These are phyloP conservation scores for Thaumetopoea pityocampa DNA, from an alignment of 1,140 invertebrate genomes.

Conservation along the genomic window DNA sequence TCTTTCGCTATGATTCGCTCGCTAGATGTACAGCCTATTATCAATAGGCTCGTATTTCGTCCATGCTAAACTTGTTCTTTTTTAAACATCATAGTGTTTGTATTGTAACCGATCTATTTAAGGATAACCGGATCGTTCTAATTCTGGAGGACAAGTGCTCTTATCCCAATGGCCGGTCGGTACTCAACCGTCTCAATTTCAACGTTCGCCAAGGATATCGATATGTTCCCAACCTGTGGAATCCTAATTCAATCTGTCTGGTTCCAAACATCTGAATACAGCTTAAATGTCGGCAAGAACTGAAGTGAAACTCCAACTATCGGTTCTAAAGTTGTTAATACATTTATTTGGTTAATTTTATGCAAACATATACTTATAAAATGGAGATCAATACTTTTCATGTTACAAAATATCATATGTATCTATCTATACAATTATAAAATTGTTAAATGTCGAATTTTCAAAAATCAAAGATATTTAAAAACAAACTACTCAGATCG, in stretches of 20 bases:
- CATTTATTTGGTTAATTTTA: too few species aligned
- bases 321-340: too few species aligned
- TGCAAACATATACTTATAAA: too few species aligned
- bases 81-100: constrained; percentile 1
- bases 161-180: constrained; percentile 5
- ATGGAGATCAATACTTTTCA: too few species aligned
- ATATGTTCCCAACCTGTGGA: constrained; percentile 9
- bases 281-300: neutral
- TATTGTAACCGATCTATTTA: constrained; percentile 10
- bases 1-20: too few species aligned
- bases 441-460: too few species aligned
- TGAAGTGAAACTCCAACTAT: neutral
- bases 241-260: constrained; percentile 7
- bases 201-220: constrained; percentile 1
- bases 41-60: too few species aligned
- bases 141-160: constrained; percentile 14
- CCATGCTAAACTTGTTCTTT: neutral
- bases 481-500: too few species aligned
- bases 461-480: too few species aligned
- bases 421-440: too few species aligned
- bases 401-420: too few species aligned
- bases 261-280: neutral
- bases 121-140: constrained; percentile 1
- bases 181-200: constrained; percentile 8
- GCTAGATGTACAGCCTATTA: too few species aligned